A percentile compares a stretch with the other conserved stretches of the same genome.
phyloP scores from a whole-genome alignment of 1,140 invertebrate genomes.

The Pogonomyrmex barbatus region DNA sequence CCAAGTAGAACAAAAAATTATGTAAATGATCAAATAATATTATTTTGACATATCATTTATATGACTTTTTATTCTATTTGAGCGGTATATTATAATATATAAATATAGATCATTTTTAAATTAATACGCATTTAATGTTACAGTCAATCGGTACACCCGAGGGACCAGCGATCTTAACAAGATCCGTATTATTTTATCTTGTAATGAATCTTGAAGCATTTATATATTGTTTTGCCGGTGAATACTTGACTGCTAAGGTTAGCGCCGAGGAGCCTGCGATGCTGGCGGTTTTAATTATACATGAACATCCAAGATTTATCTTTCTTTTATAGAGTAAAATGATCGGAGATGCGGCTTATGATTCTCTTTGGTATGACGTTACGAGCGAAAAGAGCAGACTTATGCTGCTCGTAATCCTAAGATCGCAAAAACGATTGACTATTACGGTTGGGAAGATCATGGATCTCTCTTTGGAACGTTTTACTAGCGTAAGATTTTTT shows the following conservation, averaged over 20 bases:
- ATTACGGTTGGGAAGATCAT: slow-evolving; percentile 55
- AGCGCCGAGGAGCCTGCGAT: background rate
- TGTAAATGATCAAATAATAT: no score
- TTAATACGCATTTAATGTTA: background rate
- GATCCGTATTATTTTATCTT: slow-evolving; percentile 24
- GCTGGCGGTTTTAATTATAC: background rate
- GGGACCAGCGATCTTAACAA: background rate
- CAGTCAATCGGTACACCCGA: slow-evolving; percentile 26
- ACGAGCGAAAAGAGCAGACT: background rate
- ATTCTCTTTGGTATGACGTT: slow-evolving; percentile 45
- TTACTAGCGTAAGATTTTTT: slow-evolving; percentile 43
- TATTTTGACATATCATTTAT: no score
- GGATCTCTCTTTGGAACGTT: slow-evolving; percentile 55
- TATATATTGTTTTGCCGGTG: slow-evolving; percentile 57
- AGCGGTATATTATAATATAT: background rate
- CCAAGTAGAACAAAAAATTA: no score
- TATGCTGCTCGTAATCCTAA: slow-evolving; percentile 26
- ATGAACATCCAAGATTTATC: background rate
- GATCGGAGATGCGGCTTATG: slow-evolving; percentile 32
- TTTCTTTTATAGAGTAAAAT: slow-evolving; percentile 30
- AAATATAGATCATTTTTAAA: background rate
- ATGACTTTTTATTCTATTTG: no score
- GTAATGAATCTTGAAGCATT: slow-evolving; percentile 53
- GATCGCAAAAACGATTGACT: slow-evolving; percentile 48
- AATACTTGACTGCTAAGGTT: slow-evolving; percentile 62